Evolutionary conservation across 2,113 vertebrate species (phyloP), one percentile per base, ranked within the genome.

Genomic region (Anseranas semipalmata): DNA sequence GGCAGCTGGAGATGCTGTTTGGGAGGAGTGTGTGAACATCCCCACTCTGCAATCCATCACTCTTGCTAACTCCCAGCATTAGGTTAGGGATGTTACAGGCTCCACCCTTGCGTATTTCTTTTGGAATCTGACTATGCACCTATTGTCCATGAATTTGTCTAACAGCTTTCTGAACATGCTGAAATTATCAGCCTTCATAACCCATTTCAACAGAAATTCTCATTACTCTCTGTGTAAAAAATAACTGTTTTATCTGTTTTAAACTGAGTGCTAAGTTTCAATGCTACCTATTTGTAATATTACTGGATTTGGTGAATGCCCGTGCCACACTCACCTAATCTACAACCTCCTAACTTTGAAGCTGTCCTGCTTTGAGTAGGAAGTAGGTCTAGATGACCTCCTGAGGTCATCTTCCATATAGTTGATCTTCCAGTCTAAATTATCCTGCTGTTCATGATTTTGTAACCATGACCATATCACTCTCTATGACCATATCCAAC

Each of bases 1-100:
- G 5, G 19, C 10, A 91, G 11, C 1, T 37, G 7, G 22, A 79
- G 71, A 60, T n/a, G 27, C 12, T 70, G 37, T 62, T 48, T 84
- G 15, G 28, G 32, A 62, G 33, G 13, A 79, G 3, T 39, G 6
- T 0, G 2, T 39, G 30, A 91, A 17, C 12, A 77, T 32, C 15
- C 8, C 7, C 30, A 13, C 4, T 39, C n/a, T 81, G 5, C 41
- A 89, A 56, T 28, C 22, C 10, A 30, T 33, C 0, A 0, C 10
- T 11, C 32, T 62, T 66, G 4, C 3, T 58, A 15, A 62, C 11
- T 83, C 27, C 10, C 59, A 32, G 0, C 73, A 70, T 45, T 35
- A 48, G 8, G 22, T 62, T 41, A 52, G 14, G 30, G 28, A 12
- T 76, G 4, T 41, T 79, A 32, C 32, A 71, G 19, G 17, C 17